These are phyloP conservation scores for Phalloptychus januarius DNA, from an alignment of 2,797 vertebrate genomes.

Conservation along the genomic window DNA sequence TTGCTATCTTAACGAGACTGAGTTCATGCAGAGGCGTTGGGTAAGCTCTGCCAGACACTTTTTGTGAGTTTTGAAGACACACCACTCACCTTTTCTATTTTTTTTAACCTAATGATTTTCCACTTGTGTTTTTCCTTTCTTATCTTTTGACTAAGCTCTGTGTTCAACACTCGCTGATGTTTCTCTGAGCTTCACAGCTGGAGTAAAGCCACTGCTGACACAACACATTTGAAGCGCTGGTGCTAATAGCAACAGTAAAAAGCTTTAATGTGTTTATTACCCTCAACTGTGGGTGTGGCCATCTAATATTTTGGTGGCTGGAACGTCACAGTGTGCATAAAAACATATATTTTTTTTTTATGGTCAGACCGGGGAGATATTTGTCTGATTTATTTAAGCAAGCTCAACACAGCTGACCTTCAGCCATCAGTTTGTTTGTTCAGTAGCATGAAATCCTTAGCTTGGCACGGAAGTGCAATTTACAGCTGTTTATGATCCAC, in stretches of 20 bases:
- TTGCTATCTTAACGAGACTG: too few species aligned
- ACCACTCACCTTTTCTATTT: background rate
- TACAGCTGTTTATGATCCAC: slow-evolving; percentile 21
- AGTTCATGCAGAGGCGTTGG: too few species aligned
- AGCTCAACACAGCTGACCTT: background rate
- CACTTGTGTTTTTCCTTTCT: background rate
- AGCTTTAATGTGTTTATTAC: slow-evolving; percentile 14
- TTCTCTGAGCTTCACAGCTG: slow-evolving; percentile 1
- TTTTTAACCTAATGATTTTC: background rate
- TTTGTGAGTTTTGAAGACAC: too few species aligned
- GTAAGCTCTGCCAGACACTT: too few species aligned
- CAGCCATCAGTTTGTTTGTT: slow-evolving; percentile 19
- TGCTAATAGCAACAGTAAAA: background rate
- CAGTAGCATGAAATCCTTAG: slow-evolving; percentile 12
- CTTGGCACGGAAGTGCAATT: slow-evolving; percentile 12
- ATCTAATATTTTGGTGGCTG: background rate
- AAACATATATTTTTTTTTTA: slow-evolving; percentile 1
- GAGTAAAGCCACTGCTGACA: slow-evolving; percentile 6
- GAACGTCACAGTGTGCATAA: background rate
- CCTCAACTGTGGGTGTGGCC: background rate
- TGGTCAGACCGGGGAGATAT: slow-evolving; percentile 4
- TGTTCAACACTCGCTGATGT: background rate
- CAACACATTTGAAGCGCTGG: slow-evolving; percentile 10
- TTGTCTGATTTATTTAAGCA: slow-evolving; percentile 8
- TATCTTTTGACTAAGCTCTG: background rate